Base-by-base conservation (phyloP, 2,888 invertebrate species). In the Platycnemis pennipes region DNA sequence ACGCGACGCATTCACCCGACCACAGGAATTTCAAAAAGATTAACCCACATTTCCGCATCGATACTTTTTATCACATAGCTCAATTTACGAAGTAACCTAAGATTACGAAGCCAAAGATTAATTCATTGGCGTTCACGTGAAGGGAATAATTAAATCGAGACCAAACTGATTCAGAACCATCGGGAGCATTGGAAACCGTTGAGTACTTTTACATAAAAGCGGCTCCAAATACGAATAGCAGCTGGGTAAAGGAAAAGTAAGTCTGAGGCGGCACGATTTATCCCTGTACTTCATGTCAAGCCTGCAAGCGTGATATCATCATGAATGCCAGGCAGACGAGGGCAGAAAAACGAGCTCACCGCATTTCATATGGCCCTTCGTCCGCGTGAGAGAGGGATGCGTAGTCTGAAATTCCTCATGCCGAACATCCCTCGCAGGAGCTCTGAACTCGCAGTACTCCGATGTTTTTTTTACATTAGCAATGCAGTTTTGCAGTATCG, bases 211-310 rank as follows among this genome's bases (percentile, higher is more conserved):
- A 77, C 37, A 77, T 37, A 37, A 77, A 77, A 77, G 77, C 77
- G 77, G 77, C 77, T 26, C 77, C 77, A 77, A 77, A 77, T 77
- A 77, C 11, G 77, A 77, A 77, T 31, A 77, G 5, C 77, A 37
- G 37, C 37, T 77, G 13, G n/a, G n/a, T n/a, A n/a, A 37, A 16
- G 37, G 2, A 37, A 11, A n/a, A 37, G 77, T 77, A 77, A 37
- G 37, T 77, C 77, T 77, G 13, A 8, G 77, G 77, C 77, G 77
- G 77, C 77, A 7, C 37, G 37, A 31, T 37, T 37, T 37, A 77
- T 77, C 77, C 37, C 77, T 16, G 37, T 1, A 77, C 37, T 37
- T 77, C 13, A 77, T 77, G 31, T 77, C 77, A 37, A 31, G 26
- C 13, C 37, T 31, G 77, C 77, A 77, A 3, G 77, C 37, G 77